A percentile compares a stretch with the other conserved stretches of the same genome.
Evolutionary conservation across 2,888 invertebrate species (phyloP).

Genomic region (Microctonus aethiopoides): DNA sequence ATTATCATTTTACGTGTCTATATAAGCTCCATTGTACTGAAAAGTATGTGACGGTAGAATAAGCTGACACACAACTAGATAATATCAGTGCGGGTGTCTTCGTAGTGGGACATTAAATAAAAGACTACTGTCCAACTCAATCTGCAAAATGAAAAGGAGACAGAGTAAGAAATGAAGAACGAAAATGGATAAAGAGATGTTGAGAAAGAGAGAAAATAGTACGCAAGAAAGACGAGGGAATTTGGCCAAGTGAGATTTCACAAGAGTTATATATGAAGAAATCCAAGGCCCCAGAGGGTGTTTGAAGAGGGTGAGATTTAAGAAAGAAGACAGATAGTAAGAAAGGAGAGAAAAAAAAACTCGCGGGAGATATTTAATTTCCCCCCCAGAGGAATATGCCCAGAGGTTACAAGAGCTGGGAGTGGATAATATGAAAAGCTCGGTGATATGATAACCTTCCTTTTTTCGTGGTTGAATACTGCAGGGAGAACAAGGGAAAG

Average conservation of each 20-base stretch:
- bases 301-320: constrained; percentile 22
- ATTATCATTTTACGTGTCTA: background rate
- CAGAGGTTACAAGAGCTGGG: background rate
- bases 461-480: background rate
- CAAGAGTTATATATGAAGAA: constrained; percentile 27
- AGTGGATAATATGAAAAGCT: constrained; percentile 24
- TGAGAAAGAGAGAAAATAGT: background rate
- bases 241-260: constrained; percentile 29
- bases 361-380: constrained; percentile 50
- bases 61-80: background rate
- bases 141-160: background rate
- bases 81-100: background rate
- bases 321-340: background rate
- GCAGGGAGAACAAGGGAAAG: background rate
- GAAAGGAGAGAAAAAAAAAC: constrained; percentile 8
- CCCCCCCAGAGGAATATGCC: constrained; percentile 20
- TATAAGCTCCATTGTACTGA: background rate
- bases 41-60: background rate
- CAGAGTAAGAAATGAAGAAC: background rate
- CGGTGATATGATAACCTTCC: constrained; percentile 45
- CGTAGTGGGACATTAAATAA: background rate
- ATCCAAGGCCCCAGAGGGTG: constrained; percentile 13
- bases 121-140: background rate
- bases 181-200: too few relatives aligned
- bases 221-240: background rate